Percentiles rank a stretch among this genome's conserved stretches.
These are phyloP conservation scores for Troides aeacus DNA, from an alignment of 2,888 invertebrate species.

Conservation along the genomic window DNA sequence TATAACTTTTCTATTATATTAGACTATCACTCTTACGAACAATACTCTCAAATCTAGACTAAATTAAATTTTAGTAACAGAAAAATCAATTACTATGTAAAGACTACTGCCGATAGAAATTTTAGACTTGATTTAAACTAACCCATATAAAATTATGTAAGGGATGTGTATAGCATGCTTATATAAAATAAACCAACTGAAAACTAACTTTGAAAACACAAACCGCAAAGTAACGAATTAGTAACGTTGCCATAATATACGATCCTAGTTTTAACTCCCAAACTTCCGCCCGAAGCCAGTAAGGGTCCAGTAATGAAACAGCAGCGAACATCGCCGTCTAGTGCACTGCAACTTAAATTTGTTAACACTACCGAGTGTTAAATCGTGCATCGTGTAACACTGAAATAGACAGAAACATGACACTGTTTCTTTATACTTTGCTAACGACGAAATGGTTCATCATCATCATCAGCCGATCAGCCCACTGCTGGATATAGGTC, in stretches of 20 bases:
- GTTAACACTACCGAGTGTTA: constrained; percentile 10
- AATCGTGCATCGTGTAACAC: constrained; percentile 7
- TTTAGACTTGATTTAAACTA: too few species aligned
- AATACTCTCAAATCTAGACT: too few species aligned
- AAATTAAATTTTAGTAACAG: too few species aligned
- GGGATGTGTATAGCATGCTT: not conserved
- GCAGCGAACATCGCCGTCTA: constrained; percentile 16
- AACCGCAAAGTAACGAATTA: constrained; percentile 8
- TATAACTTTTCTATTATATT: too few species aligned
- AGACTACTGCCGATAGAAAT: too few species aligned
- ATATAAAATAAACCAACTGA: constrained; percentile 2
- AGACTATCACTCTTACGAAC: too few species aligned
- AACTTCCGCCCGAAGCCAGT: constrained; percentile 1
- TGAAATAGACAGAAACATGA: not conserved
- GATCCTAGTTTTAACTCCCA: constrained; percentile 11
- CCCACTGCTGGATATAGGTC: too few species aligned
- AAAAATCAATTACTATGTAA: too few species aligned
- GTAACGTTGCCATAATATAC: constrained; percentile 2
- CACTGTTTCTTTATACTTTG: constrained; percentile 1
- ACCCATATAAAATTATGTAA: not conserved
- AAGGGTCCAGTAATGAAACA: constrained; percentile 17
- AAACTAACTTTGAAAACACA: constrained; percentile 6
- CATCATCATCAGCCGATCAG: too few species aligned
- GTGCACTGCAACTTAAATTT: constrained; percentile 21
- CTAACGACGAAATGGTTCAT: not conserved